phyloP scores from a whole-genome alignment of 2,888 invertebrate genomes.

The Macrophya annulata region DNA sequence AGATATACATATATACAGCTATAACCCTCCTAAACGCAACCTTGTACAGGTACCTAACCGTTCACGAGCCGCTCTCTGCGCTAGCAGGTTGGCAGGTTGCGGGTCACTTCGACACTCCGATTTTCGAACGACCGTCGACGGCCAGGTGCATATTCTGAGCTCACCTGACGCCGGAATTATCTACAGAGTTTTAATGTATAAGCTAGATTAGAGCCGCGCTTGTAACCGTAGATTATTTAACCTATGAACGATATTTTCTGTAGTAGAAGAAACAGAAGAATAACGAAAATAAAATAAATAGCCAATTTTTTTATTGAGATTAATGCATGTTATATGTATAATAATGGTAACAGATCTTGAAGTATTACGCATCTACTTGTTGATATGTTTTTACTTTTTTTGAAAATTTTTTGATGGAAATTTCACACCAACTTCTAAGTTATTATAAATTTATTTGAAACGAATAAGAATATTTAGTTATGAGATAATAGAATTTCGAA shows the following conservation, averaged over 20 bases:
- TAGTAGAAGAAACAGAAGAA: background rate
- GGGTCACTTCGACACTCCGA: slow-evolving; percentile 53
- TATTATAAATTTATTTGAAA: background rate
- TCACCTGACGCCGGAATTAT: slow-evolving; percentile 38
- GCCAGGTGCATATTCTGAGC: slow-evolving; percentile 51
- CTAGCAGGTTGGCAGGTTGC: slow-evolving; percentile 69
- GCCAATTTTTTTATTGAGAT: background rate
- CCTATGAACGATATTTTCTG: background rate
- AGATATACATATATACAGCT: background rate
- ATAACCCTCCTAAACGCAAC: slow-evolving; percentile 34
- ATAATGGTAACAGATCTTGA: background rate
- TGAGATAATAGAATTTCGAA: background rate
- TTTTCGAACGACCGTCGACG: slow-evolving; percentile 50
- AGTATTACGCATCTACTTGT: background rate
- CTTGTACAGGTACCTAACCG: slow-evolving; percentile 48
- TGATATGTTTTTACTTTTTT: background rate
- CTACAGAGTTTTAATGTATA: background rate
- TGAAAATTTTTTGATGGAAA: background rate
- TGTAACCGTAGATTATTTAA: background rate
- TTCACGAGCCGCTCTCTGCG: slow-evolving; percentile 49
- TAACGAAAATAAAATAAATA: background rate
- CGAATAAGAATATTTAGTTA: background rate
- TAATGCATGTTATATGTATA: background rate
- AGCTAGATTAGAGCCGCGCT: slow-evolving; percentile 1
- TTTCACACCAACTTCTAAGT: background rate